These are phyloP conservation scores for Stictonetta naevosa DNA, from an alignment of 2,113 vertebrate genomes.

Conservation along the genomic window DNA sequence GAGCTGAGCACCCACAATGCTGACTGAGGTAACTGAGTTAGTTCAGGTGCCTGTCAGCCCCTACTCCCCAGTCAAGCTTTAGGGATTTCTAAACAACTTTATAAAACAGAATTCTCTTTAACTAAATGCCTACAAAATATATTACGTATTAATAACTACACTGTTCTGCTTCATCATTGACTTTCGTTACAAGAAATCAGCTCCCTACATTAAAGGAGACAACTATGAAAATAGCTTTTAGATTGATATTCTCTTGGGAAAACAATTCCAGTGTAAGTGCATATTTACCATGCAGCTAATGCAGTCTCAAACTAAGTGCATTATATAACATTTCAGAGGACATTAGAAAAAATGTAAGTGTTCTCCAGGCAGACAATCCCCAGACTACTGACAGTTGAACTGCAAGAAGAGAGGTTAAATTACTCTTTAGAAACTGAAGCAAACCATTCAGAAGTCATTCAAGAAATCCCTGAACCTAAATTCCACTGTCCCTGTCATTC, in stretches of 20 bases:
- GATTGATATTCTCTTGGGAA: neutral
- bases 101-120: neutral
- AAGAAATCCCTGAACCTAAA: neutral
- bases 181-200: neutral
- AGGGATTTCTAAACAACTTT: neutral
- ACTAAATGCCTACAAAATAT: neutral
- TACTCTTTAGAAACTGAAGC: neutral
- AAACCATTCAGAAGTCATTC: neutral
- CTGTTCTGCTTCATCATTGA: neutral
- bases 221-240: constrained; percentile 11
- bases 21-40: neutral
- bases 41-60: constrained; percentile 17
- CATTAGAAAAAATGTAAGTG: neutral
- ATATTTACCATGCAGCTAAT: neutral
- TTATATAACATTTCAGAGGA: neutral
- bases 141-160: neutral
- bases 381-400: neutral
- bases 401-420: neutral
- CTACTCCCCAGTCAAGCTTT: neutral
- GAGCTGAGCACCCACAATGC: neutral
- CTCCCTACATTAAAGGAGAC: neutral
- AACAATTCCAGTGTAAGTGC: neutral
- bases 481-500: neutral
- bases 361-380: neutral
- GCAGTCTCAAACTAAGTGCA: neutral